Evolutionary conservation across 2,113 vertebrate genomes (phyloP).

Genomic region (Cottus gobio): DNA sequence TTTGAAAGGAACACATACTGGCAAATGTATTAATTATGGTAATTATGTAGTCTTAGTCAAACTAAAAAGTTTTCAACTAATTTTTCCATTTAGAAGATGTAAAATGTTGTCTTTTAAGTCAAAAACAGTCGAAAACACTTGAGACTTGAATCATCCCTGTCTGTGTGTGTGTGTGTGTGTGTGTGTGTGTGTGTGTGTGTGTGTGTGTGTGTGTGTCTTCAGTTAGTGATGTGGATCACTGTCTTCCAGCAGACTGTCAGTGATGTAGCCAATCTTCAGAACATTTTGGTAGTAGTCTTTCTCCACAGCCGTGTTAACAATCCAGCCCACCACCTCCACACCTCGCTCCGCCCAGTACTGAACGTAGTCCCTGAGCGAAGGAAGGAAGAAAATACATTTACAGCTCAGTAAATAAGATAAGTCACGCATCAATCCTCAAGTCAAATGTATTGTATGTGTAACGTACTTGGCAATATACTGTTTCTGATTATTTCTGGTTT

Average conservation of each 20-base stretch:
- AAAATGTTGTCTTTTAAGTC: too few relatives aligned
- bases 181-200: neutral
- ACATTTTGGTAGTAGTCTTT: constrained; percentile 88
- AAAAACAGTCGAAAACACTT: too few relatives aligned
- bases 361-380: constrained; percentile 86
- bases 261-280: constrained; percentile 89
- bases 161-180: neutral
- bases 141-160: neutral
- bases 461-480: neutral
- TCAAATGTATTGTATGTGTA: too few relatives aligned
- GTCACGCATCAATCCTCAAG: too few relatives aligned
- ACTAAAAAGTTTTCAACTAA: neutral
- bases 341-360: constrained; percentile 89
- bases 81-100: too few relatives aligned
- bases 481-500: neutral
- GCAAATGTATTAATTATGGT: neutral
- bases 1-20: neutral
- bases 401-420: neutral
- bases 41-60: neutral
- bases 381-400: neutral
- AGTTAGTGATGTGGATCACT: constrained; percentile 86
- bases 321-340: constrained; percentile 91
- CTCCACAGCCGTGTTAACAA: constrained; percentile 91
- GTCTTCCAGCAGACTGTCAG: constrained; percentile 93
- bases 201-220: neutral